Percentiles rank a stretch among this genome's conserved stretches.
Evolutionary conservation across 2,113 vertebrate species (phyloP).

Genomic region (Perca fluviatilis): DNA sequence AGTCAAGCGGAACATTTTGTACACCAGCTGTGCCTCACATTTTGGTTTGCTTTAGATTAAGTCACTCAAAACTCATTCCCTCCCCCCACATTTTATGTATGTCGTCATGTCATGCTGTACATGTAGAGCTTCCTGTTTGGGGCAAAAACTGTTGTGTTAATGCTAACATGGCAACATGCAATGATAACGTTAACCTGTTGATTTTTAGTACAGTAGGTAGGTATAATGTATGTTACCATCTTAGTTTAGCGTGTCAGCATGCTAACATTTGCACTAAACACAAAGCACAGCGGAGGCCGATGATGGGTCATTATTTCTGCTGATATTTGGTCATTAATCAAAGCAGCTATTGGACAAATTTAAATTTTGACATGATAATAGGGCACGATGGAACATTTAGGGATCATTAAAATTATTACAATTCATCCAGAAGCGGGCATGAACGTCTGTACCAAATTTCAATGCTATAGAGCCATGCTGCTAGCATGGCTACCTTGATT

Average conservation of each 20-base stretch:
- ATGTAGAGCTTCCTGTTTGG: background rate
- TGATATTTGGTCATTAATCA: background rate
- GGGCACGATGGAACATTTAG: background rate
- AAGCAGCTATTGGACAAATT: background rate
- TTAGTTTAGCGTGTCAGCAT: background rate
- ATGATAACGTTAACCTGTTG: background rate
- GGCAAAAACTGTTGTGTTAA: background rate
- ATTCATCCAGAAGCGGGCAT: background rate
- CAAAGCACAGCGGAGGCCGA: background rate
- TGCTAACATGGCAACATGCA: background rate
- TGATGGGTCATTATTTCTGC: background rate
- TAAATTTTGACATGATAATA: background rate
- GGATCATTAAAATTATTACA: background rate
- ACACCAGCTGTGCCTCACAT: slow-evolving; percentile 10
- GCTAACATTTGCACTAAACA: background rate
- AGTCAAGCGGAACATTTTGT: background rate
- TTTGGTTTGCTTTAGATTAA: background rate
- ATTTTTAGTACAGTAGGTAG: background rate
- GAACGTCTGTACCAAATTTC: background rate
- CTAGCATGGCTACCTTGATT: background rate
- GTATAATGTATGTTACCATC: background rate
- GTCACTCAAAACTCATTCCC: background rate
- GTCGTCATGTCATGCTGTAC: background rate
- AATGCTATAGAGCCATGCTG: background rate
- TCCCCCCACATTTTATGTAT: background rate